Conservation (phyloP, 2,113 vertebrate genomes). For the Rhipidura dahli region DNA sequence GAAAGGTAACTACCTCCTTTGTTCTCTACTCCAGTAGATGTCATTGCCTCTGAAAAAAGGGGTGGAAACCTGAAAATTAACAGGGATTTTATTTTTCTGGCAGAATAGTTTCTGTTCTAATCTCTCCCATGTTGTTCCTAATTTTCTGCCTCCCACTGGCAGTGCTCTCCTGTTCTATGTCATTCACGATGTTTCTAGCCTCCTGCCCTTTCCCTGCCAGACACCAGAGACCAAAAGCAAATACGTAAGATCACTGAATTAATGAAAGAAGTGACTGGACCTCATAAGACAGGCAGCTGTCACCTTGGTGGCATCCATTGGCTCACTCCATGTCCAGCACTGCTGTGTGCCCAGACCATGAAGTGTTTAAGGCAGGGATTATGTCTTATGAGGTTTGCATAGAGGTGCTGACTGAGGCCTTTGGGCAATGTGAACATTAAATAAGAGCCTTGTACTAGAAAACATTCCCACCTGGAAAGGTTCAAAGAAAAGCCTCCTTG, state of each 20-base stretch:
- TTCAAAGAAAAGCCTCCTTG: slow-evolving; percentile 43
- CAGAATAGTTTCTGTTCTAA: background rate
- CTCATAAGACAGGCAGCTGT: background rate
- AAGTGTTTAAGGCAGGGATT: slow-evolving; percentile 12
- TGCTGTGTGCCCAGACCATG: background rate
- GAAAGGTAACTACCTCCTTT: background rate
- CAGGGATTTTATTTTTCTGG: background rate
- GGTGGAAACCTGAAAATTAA: background rate
- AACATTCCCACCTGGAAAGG: slow-evolving; percentile 27
- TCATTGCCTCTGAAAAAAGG: background rate
- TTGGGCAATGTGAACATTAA: slow-evolving; percentile 2
- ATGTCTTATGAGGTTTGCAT: background rate
- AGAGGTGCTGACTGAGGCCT: background rate
- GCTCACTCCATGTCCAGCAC: fast-evolving
- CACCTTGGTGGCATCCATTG: background rate
- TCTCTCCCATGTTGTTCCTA: background rate
- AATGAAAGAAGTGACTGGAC: background rate
- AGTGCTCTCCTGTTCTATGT: background rate
- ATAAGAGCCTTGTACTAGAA: background rate
- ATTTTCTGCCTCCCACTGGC: background rate
- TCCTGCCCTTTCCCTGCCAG: background rate
- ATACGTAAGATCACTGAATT: background rate
- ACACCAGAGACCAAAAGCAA: background rate
- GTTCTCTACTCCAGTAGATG: background rate
- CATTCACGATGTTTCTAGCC: background rate